Percentiles rank a stretch among this genome's conserved stretches.
phyloP scores from a whole-genome alignment of 2,797 vertebrate genomes.

The Malacoraja senta region DNA sequence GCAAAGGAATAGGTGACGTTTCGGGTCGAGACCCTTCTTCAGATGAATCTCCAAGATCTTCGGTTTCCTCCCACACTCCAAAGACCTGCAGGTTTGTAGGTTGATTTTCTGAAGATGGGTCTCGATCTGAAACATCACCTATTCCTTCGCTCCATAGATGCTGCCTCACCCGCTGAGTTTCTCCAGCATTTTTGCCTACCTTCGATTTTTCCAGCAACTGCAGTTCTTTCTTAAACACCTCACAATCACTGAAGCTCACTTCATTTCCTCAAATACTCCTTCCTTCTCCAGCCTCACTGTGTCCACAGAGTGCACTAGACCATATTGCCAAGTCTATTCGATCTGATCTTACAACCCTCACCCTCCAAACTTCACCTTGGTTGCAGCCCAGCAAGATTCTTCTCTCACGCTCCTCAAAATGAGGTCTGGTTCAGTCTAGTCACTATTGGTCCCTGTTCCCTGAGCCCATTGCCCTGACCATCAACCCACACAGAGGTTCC shows the following conservation, averaged over 20 bases:
- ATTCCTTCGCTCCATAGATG: too few species aligned
- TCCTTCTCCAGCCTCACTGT: neutral
- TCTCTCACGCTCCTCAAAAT: neutral
- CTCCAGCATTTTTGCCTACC: too few species aligned
- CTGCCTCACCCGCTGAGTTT: too few species aligned
- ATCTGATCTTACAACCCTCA: neutral
- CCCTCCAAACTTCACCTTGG: neutral
- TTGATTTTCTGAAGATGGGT: too few species aligned
- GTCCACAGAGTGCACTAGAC: neutral
- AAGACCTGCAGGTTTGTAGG: too few species aligned
- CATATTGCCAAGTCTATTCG: too few species aligned
- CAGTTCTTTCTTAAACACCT: neutral
- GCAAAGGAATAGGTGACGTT: too few species aligned
- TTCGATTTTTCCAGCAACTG: too few species aligned
- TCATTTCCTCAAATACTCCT: neutral
- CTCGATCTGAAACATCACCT: too few species aligned
- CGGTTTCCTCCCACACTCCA: too few species aligned
- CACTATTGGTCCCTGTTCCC: neutral
- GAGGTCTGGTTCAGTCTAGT: neutral
- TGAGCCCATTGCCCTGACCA: neutral
- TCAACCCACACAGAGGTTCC: neutral
- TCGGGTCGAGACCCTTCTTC: too few species aligned
- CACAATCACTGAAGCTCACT: neutral
- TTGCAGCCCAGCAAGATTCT: neutral
- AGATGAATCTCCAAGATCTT: too few species aligned